phyloP scores from a whole-genome alignment of 2,888 invertebrate genomes.

The Lasioglossum malachurum region DNA sequence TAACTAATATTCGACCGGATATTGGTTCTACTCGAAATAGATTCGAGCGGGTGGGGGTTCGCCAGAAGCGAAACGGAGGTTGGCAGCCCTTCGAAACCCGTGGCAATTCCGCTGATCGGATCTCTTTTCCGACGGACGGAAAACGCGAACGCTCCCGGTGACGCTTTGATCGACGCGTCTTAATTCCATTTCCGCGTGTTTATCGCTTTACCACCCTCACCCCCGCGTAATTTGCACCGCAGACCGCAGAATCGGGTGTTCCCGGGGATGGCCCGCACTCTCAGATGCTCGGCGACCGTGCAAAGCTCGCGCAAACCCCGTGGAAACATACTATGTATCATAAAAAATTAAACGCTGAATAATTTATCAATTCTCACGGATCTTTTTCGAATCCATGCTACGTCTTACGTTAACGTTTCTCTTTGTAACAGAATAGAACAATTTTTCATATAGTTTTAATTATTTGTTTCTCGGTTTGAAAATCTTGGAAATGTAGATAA shows the following conservation, averaged over 20 bases:
- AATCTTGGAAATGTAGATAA: no score
- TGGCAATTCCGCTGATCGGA: conserved; percentile 11
- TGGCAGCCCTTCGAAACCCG: not conserved
- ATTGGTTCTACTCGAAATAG: conserved; percentile 4
- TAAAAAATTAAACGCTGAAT: not conserved
- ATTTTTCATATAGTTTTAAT: not conserved
- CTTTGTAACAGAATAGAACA: not conserved
- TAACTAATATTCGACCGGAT: conserved; percentile 3
- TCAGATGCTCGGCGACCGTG: not conserved
- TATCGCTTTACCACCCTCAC: conserved; percentile 36
- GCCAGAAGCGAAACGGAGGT: not conserved
- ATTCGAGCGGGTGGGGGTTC: not conserved
- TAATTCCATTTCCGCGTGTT: conserved; percentile 54
- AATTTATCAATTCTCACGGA: not conserved
- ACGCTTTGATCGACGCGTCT: conserved; percentile 45
- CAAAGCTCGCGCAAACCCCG: conserved; percentile 25
- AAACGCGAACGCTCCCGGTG: not conserved
- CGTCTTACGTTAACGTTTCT: no score
- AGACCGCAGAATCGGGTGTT: conserved; percentile 34
- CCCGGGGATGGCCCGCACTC: conserved; percentile 9
- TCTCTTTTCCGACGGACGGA: not conserved
- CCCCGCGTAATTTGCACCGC: conserved; percentile 34
- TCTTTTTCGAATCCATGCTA: no score
- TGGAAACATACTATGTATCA: not conserved
- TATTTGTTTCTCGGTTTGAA: not conserved